A percentile compares a stretch with the other conserved stretches of the same genome.
These are phyloP conservation scores for Falco peregrinus DNA, from an alignment of 2,797 vertebrate species.

Conservation along the genomic window DNA sequence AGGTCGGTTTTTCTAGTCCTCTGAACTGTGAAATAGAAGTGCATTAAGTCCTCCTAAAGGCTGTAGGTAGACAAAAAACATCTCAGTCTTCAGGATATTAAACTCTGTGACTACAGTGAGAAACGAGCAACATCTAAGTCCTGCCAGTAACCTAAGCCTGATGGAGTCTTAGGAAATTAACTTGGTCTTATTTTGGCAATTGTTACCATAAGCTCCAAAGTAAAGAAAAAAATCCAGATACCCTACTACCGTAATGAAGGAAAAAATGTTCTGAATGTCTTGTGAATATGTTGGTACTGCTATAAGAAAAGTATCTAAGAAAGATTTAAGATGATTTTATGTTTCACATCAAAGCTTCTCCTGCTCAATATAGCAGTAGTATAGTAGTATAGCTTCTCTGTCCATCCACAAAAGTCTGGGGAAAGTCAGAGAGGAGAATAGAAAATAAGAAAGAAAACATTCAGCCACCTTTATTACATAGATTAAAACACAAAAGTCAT, in stretches of 20 bases:
- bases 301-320: neutral
- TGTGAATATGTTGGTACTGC: neutral
- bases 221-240: neutral
- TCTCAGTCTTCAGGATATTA: neutral
- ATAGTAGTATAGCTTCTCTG: neutral
- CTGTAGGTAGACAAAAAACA: neutral
- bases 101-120: neutral
- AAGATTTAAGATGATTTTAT: neutral
- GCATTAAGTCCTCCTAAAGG: neutral
- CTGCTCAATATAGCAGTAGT: neutral
- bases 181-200: neutral
- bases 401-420: neutral
- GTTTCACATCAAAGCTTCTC: neutral
- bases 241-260: neutral
- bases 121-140: neutral
- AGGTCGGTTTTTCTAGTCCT: neutral
- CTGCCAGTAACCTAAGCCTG: neutral
- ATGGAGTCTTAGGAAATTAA: neutral
- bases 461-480: neutral
- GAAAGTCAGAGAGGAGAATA: neutral
- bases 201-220: neutral
- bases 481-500: neutral
- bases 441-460: neutral
- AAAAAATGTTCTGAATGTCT: neutral
- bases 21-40: neutral